Base-by-base conservation (phyloP, 2,888 invertebrate species). In the Caenorhabditis sinica region DNA sequence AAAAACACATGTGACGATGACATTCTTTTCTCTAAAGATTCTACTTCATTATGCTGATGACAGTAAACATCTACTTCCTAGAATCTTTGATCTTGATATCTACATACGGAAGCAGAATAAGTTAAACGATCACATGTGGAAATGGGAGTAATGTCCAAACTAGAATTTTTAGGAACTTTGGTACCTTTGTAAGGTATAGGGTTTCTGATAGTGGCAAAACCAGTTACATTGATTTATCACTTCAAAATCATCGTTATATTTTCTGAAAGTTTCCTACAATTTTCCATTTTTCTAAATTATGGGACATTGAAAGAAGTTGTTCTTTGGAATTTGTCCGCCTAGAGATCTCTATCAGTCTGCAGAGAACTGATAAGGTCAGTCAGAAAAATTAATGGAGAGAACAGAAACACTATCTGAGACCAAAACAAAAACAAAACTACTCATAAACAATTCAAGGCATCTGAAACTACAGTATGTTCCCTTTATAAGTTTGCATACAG, bases 1-100 rank as follows among this genome's bases (percentile, higher is more conserved):
- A 49, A 76, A 56, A 77, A 77, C 69, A 77, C 77, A 77, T 69
- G 69, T 77, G 68, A 69, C 53, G 49, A 69, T 60, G 51, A 58
- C 45, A 76, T 66, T 76, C 66, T 53, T 49, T n/a, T 33, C 33
- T 33, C 56, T 69, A 20, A 51, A 60, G 60, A 49, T 28, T 49
- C 33, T 53, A 17, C 11, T n/a, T 8, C 49, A 56, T 69, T 51
- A 53, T 53, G 28, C 40, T 25, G 36, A 51, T 53, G 40, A 33
- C 40, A 61, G 74, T 74, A 68, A 69, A 69, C 60, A 63, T 60
- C 23, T 43, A 69, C 61, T 77, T 69, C 60, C 68, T 61, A 28
- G 76, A 69, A 20, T 60, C 69, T 77, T 77, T 77, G 76, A 58
- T 69, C 75, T 76, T 66, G 33, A 30, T 68, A 68, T 63, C 63